Evolutionary conservation across 2,888 invertebrate species (phyloP).

Genomic region (Platycnemis pennipes): DNA sequence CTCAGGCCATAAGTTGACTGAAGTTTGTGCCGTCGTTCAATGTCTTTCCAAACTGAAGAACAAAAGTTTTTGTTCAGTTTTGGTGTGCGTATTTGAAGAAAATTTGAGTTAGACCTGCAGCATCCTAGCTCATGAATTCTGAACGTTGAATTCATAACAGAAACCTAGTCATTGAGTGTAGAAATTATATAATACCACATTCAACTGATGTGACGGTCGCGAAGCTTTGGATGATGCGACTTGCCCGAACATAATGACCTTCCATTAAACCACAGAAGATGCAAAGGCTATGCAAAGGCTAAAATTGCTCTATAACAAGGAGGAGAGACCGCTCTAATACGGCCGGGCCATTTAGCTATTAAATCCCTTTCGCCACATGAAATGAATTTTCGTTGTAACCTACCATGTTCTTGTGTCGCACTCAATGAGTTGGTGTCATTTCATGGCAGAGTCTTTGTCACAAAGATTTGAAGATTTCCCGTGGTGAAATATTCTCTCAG

Average conservation of each 20-base stretch:
- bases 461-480: too few species aligned
- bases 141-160: too few species aligned
- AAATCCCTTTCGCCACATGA: too few species aligned
- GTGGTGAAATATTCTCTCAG: too few species aligned
- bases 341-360: background rate
- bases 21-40: background rate
- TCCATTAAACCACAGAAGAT: background rate
- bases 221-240: background rate
- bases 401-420: too few species aligned
- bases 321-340: background rate
- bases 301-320: background rate
- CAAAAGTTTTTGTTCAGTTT: conserved; percentile 3
- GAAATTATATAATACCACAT: too few species aligned
- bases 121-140: too few species aligned
- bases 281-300: background rate
- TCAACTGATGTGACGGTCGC: too few species aligned
- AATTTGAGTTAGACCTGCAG: background rate
- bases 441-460: too few species aligned
- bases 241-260: background rate
- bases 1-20: background rate
- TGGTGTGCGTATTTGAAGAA: background rate
- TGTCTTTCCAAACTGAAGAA: conserved; percentile 3
- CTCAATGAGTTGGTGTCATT: too few species aligned
- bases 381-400: too few species aligned
- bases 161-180: too few species aligned